Evolutionary conservation across 2,113 vertebrate genomes (phyloP).

Genomic region (Toxotes chatareus): DNA sequence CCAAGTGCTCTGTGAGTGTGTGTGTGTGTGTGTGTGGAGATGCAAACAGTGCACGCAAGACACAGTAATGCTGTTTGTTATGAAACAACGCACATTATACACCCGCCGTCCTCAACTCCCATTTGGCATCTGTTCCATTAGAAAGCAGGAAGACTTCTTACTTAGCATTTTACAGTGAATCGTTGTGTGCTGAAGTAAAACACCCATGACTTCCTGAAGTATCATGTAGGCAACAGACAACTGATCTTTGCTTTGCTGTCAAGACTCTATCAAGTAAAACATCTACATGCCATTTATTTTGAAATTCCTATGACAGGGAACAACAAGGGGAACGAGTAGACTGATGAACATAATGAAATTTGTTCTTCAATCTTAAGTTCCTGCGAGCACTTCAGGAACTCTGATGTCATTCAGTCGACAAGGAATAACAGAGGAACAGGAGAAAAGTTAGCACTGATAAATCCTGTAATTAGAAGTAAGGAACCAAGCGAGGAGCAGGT

Average conservation of each 20-base stretch:
- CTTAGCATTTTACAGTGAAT: slow-evolving; percentile 16
- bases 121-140: background rate
- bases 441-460: background rate
- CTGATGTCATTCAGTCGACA: background rate
- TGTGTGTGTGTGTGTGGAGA: background rate
- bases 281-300: background rate
- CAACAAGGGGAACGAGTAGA: background rate
- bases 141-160: slow-evolving; percentile 5
- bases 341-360: background rate
- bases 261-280: background rate
- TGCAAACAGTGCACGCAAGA: slow-evolving; percentile 8
- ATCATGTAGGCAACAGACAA: background rate
- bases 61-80: slow-evolving; percentile 69
- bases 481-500: slow-evolving; percentile 10
- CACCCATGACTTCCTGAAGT: background rate
- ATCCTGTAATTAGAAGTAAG: background rate
- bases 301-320: background rate
- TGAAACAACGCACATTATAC: slow-evolving; percentile 36
- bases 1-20: slow-evolving; percentile 22
- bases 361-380: background rate
- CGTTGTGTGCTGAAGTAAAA: slow-evolving; percentile 2
- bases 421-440: background rate
- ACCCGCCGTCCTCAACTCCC: slow-evolving; percentile 11
- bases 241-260: slow-evolving; percentile 7
- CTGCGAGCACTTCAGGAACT: slow-evolving; percentile 12